Base-by-base conservation (phyloP, 2,113 vertebrate genomes). In the Polyodon spathula region DNA sequence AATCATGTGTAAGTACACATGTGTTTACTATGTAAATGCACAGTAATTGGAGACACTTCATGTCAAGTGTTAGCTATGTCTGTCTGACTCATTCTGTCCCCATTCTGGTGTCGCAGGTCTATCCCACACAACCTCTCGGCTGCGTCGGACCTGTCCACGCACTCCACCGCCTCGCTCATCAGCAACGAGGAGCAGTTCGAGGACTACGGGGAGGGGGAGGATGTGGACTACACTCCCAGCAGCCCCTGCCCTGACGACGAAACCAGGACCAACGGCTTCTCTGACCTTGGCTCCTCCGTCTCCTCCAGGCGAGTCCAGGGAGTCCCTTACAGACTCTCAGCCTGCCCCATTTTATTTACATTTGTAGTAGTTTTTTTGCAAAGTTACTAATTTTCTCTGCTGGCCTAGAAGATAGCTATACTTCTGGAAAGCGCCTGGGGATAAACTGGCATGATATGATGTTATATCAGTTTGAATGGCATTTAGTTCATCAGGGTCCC, bases 101-200 rank as follows among this genome's bases (percentile, higher is more conserved):
- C 10, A 27, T 75, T 72, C 54, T 71, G 71, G 68, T 62, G 59
- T 71, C 72, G 4, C 71, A 98, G 95, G 82, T 84, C 81, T 66
- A 84, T 76, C 66, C 85, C 79, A 61, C 88, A 86, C 58, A 89
- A 86, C 61, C 84, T 89, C 12, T 94, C 89, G 1, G 89, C 92
- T 54, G 86, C 86, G 1, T 94, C 92, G 50, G 92, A 95, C 82
- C 82, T 94, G 12, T 98, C 94, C 4, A 92, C 91, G 0, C 94
- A 87, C 63, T 97, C 96, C 27, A 92, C 93, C 0, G 79, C 93
- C 66, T 97, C 94, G 8, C 85, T 98, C 71, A 85, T 90, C 73
- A 90, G 88, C 75, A 95, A 87, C 8, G 96, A 98, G 84, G 96
- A 98, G 63, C 95, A 98, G 75, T 98, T 98, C 78, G 96, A 97